These are phyloP conservation scores for Holcopasites calliopsidis DNA, from an alignment of 1,140 invertebrate genomes.

Conservation along the genomic window DNA sequence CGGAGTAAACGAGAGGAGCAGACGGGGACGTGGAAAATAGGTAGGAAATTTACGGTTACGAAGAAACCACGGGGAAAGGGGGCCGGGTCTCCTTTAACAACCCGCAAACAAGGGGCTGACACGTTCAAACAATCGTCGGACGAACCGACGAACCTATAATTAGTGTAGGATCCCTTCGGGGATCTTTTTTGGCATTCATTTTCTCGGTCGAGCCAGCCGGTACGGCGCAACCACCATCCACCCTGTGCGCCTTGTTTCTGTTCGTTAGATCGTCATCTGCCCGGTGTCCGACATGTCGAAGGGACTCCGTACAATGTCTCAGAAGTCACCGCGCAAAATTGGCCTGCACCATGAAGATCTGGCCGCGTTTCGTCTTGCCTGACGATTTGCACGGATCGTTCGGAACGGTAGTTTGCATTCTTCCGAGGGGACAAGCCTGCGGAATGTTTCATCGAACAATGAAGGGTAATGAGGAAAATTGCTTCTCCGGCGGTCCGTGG, in stretches of 20 bases:
- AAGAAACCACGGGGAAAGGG: conserved; percentile 6
- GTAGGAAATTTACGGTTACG: conserved; percentile 25
- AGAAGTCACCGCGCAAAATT: conserved; percentile 65
- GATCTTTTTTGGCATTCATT: conserved; percentile 66
- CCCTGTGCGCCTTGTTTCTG: conserved; percentile 27
- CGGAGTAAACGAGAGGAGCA: neutral
- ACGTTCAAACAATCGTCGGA: conserved; percentile 71
- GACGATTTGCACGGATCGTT: neutral
- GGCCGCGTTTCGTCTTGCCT: neutral
- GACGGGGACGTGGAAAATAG: neutral
- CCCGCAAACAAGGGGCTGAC: conserved; percentile 74
- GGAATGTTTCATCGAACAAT: neutral
- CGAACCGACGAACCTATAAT: conserved; percentile 70
- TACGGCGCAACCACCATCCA: conserved; percentile 45
- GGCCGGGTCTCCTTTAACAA: conserved; percentile 65
- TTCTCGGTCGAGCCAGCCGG: conserved; percentile 43
- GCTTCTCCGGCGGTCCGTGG: too few species aligned
- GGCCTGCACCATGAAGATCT: conserved; percentile 21
- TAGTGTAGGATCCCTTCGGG: conserved; percentile 67
- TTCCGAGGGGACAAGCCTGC: neutral
- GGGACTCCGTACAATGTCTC: conserved; percentile 21
- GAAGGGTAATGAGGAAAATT: neutral
- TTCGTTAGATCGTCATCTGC: conserved; percentile 63
- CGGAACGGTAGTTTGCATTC: neutral
- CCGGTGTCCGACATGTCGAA: conserved; percentile 45